A percentile compares a stretch with the other conserved stretches of the same genome.
Evolutionary conservation across 2,888 invertebrate genomes (phyloP).

Genomic region (Loripinus fragilis): DNA sequence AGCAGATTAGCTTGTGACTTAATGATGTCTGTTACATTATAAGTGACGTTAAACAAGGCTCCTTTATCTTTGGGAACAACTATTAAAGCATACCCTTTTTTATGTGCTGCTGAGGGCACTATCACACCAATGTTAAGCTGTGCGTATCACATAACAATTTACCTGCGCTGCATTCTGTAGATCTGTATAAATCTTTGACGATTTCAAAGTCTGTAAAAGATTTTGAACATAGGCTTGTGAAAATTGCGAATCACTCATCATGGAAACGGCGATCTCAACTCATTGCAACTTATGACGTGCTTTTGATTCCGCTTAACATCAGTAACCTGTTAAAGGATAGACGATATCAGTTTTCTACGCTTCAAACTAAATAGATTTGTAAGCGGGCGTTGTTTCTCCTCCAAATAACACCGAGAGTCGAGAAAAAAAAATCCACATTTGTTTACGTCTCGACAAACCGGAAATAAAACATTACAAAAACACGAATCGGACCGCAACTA

Average conservation of each 20-base stretch:
- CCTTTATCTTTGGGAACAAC: too few relatives aligned
- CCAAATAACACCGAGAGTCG: neutral
- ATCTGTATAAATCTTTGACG: constrained; percentile 74
- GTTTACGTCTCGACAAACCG: neutral
- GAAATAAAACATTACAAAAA: neutral
- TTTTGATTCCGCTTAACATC: neutral
- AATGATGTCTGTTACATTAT: too few relatives aligned
- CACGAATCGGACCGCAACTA: too few relatives aligned
- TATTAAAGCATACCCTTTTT: too few relatives aligned
- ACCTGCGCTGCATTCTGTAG: constrained; percentile 76
- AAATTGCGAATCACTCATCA: constrained; percentile 59
- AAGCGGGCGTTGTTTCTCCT: too few relatives aligned
- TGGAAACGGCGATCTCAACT: too few relatives aligned
- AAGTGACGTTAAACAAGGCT: too few relatives aligned
- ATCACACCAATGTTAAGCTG: too few relatives aligned
- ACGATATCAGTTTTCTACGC: neutral
- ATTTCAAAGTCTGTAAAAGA: constrained; percentile 68
- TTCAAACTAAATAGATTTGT: neutral
- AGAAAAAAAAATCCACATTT: neutral
- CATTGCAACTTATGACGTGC: too few relatives aligned
- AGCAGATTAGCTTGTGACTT: too few relatives aligned
- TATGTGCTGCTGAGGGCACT: too few relatives aligned
- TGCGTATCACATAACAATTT: neutral
- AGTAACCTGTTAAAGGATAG: neutral
- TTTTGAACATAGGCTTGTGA: constrained; percentile 67